Evolutionary conservation across 2,888 invertebrate species (phyloP), one percentile per base, ranked within the genome.

Genomic region (Minunthozetes semirufus): DNA sequence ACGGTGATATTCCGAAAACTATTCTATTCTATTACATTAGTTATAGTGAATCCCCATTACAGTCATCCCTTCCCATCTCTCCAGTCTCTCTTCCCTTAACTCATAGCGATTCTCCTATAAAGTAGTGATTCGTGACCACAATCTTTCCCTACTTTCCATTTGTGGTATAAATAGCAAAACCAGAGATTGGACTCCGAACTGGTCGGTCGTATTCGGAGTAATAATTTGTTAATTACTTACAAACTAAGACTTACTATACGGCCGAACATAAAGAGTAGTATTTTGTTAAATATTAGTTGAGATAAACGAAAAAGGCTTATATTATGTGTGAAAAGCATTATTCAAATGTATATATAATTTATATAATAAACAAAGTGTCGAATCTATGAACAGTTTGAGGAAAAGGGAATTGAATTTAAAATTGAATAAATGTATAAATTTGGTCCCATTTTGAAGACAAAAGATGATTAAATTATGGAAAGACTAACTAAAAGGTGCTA

Each of bases 241-340:
- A 66, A 33, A 19, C 42, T 22, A 22, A 66, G 42, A 68, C 46
- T 38, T 33, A 17, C 42, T 42, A 46, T 42, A 42, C 33, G 68
- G 22, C 38, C 42, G 68, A 68, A 68, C 29, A 29, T 15, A 63
- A 15, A 33, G 27, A 11, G 22, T 68, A 33, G 29, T 68, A 33
- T 68, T 42, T 63, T 33, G 33, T 33, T 63, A 63, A 56, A 63
- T 29, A 33, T 33, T 63, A 33, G 61, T 63, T 63, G 33, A n/a
- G 33, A 63, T 63, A 33, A 29, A 63, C 0, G 11, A 22, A 66
- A n/a, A 38, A 19, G 33, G 4, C 38, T 33, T 33, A 66, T 66
- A 17, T n/a, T 33, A 66, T 66, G 66, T 66, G 33, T 66, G 66
- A 46, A 68, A 68, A 68, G 42, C 68, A 68, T 42, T 68, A 53